Evolutionary conservation across 2,113 vertebrate genomes (phyloP).

Genomic region (Reinhardtius hippoglossoides): DNA sequence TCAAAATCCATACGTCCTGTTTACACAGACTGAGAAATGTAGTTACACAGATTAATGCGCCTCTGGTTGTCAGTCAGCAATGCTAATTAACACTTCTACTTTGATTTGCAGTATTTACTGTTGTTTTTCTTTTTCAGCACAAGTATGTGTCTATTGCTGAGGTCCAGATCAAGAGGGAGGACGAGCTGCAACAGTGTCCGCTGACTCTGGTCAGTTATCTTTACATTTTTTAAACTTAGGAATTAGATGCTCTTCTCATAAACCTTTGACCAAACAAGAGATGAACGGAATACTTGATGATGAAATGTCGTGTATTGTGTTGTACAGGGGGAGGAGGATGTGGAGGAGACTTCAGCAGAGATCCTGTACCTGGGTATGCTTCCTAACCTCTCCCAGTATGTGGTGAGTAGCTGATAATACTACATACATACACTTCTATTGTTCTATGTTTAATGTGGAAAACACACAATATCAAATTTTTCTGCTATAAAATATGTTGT

Average conservation of each 20-base stretch:
- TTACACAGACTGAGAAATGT: conserved; percentile 6
- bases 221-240: background rate
- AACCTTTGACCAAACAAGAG: background rate
- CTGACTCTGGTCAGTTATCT: conserved; percentile 89
- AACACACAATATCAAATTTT: too few relatives aligned
- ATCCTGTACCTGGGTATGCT: conserved; percentile 92
- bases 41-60: conserved; percentile 8
- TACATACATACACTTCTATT: too few relatives aligned
- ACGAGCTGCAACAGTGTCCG: conserved; percentile 93
- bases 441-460: too few relatives aligned
- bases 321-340: conserved; percentile 91
- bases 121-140: conserved; percentile 82
- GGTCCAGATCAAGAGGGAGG: conserved; percentile 94
- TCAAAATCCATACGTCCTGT: conserved; percentile 40
- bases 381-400: conserved; percentile 93
- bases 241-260: background rate
- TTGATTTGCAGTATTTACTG: background rate
- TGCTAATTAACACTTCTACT: conserved; percentile 23
- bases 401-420: conserved; percentile 84
- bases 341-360: conserved; percentile 92
- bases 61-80: background rate
- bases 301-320: background rate
- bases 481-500: too few relatives aligned
- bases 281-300: background rate
- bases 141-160: conserved; percentile 96